These are phyloP conservation scores for Arctocebus calabarensis DNA, from an alignment of 2,797 vertebrate species.

Conservation along the genomic window DNA sequence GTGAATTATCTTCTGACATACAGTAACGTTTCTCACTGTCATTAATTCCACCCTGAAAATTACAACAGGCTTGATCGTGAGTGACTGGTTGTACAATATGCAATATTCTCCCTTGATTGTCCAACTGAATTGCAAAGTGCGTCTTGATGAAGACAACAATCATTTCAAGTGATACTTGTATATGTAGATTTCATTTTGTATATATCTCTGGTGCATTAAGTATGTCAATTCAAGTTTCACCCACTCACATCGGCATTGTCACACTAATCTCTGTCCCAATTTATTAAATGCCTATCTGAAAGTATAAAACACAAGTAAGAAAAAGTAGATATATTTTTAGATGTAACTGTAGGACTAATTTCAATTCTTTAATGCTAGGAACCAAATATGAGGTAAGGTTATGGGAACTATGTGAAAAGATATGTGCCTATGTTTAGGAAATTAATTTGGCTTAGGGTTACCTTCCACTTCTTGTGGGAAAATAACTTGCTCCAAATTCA, in stretches of 20 bases:
- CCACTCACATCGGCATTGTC: not conserved
- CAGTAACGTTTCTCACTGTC: not conserved
- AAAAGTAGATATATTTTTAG: not conserved
- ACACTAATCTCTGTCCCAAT: not conserved
- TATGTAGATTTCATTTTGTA: constrained; percentile 12
- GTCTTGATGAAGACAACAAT: not conserved
- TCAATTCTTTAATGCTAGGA: not conserved
- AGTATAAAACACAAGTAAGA: not conserved
- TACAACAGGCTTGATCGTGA: not conserved
- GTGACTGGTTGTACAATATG: too few relatives aligned
- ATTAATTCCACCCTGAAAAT: not conserved
- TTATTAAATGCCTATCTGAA: constrained; percentile 39
- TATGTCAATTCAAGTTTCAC: not conserved
- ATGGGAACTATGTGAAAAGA: not conserved
- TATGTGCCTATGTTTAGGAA: not conserved
- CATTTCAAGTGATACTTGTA: not conserved
- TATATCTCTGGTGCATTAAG: not conserved
- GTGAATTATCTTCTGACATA: not conserved
- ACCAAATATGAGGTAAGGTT: not conserved
- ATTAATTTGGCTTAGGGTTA: not conserved
- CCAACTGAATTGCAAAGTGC: not conserved
- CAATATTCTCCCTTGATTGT: not conserved
- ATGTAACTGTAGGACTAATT: not conserved
- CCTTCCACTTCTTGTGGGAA: not conserved
- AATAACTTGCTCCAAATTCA: not conserved